Conservation (phyloP, 2,113 vertebrate genomes). For the Carassius gibelio region DNA sequence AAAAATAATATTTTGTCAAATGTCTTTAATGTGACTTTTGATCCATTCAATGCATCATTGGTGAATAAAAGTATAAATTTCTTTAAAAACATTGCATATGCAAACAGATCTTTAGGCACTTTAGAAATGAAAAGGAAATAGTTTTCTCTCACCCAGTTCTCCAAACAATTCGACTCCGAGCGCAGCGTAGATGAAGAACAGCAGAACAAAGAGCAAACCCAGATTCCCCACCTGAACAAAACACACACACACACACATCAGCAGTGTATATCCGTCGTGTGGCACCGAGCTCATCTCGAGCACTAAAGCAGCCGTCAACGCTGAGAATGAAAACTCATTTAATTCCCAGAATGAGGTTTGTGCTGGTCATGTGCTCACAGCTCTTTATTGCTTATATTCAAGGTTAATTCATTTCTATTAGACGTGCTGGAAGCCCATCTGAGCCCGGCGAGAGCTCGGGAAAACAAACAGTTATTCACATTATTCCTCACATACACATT, state of each 20-base stretch:
- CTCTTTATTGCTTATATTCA: constrained; percentile 1
- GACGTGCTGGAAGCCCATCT: constrained; percentile 5
- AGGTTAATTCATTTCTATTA: constrained; percentile 10
- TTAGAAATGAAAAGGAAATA: not conserved
- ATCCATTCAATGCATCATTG: not conserved
- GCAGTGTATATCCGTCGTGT: too few species aligned
- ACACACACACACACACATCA: constrained; percentile 21
- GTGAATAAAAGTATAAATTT: not conserved
- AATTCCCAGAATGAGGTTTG: constrained; percentile 9
- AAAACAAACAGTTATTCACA: not conserved
- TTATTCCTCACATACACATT: not conserved
- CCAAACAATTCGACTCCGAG: constrained; percentile 78
- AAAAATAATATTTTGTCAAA: not conserved
- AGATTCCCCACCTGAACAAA: constrained; percentile 75
- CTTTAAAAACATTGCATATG: too few species aligned
- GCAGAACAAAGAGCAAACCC: constrained; percentile 77
- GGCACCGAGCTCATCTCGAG: not conserved
- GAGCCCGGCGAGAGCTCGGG: not conserved
- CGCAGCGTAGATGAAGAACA: constrained; percentile 79
- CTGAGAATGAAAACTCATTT: not conserved
- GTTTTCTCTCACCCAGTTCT: constrained; percentile 70
- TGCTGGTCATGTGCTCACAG: not conserved
- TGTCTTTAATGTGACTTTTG: not conserved
- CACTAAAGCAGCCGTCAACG: not conserved
- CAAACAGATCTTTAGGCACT: not conserved